Conservation (phyloP, 2,113 vertebrate genomes). For the Nothoprocta perdicaria region DNA sequence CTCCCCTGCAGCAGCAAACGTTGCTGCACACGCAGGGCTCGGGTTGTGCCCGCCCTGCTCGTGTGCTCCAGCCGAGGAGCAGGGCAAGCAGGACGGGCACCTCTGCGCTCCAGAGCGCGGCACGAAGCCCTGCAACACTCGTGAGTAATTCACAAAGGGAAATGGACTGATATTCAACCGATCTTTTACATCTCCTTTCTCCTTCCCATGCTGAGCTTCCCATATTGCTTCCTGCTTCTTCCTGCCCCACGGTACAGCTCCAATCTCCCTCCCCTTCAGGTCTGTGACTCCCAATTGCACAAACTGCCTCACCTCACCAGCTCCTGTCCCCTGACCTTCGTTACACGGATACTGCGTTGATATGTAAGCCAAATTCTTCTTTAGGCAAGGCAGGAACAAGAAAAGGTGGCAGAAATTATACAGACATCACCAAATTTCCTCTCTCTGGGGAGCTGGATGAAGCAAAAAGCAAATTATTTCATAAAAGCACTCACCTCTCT, state of each 20-base stretch:
- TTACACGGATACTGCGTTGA: rapidly evolving
- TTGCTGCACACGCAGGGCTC: rapidly evolving
- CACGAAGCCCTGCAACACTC: background rate
- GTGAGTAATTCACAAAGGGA: rapidly evolving
- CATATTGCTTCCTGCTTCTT: background rate
- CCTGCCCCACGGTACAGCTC: rapidly evolving
- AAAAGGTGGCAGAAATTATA: background rate
- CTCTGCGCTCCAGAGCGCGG: rapidly evolving
- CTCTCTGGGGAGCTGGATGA: background rate
- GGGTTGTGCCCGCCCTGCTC: background rate
- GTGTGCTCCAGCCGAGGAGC: background rate
- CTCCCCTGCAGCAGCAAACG: background rate
- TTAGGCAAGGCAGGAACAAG: background rate
- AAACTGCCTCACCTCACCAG: background rate
- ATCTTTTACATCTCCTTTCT: background rate
- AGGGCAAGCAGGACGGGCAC: background rate
- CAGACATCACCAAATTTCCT: background rate
- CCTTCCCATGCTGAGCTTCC: background rate
- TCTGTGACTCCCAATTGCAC: rapidly evolving
- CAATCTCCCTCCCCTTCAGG: background rate
- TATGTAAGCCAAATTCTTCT: background rate
- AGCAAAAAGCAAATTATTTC: background rate
- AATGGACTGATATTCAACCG: background rate
- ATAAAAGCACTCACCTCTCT: background rate
- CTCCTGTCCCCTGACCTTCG: background rate